These are phyloP conservation scores for Bombus vancouverensis DNA, from an alignment of 1,140 invertebrate genomes.

Conservation along the genomic window DNA sequence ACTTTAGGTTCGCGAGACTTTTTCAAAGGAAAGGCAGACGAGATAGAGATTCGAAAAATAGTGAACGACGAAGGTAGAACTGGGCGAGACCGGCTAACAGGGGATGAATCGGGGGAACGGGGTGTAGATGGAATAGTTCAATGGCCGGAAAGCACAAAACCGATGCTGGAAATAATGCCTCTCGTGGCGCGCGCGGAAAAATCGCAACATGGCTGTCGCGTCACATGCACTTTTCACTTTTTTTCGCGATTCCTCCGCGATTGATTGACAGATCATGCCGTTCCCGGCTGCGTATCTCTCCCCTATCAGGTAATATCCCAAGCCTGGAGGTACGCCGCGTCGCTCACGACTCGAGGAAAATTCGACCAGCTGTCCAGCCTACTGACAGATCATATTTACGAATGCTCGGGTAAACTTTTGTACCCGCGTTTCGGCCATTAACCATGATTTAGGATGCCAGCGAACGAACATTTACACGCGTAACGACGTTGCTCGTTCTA, in stretches of 20 bases:
- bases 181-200: conserved; percentile 56
- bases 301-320: conserved; percentile 60
- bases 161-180: conserved; percentile 68
- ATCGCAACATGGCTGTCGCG: conserved; percentile 71
- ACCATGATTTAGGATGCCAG: neutral
- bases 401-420: conserved; percentile 15
- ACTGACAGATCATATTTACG: conserved; percentile 39
- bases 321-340: neutral
- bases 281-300: conserved; percentile 31
- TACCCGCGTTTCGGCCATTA: conserved; percentile 8
- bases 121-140: conserved; percentile 56
- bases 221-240: conserved; percentile 67
- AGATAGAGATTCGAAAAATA: conserved; percentile 10
- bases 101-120: neutral
- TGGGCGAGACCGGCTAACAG: conserved; percentile 26
- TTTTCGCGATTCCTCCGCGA: conserved; percentile 63
- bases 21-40: conserved; percentile 8
- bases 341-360: conserved; percentile 33
- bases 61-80: conserved; percentile 19
- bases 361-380: conserved; percentile 28
- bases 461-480: neutral
- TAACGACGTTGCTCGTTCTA: neutral
- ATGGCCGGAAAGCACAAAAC: conserved; percentile 70
- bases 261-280: conserved; percentile 69
- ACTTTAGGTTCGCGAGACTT: conserved; percentile 2